Conservation (phyloP, 2,797 vertebrate genomes). For the Eurystomus glaucurus region DNA sequence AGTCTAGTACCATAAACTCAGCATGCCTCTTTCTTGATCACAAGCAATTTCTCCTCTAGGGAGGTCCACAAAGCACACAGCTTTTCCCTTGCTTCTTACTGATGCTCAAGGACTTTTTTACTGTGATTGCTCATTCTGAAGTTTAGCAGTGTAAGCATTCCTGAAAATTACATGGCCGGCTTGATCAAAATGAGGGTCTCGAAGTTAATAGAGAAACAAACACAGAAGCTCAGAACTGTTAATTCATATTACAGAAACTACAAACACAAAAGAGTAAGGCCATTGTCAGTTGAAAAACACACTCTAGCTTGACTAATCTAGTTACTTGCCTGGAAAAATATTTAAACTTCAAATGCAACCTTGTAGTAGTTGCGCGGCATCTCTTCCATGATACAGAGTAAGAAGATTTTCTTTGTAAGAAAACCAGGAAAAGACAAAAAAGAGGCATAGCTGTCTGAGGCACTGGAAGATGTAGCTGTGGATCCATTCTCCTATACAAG, state of each 20-base stretch:
- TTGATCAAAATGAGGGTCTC: not conserved
- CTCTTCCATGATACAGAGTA: not conserved
- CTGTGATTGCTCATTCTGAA: not conserved
- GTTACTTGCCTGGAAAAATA: not conserved
- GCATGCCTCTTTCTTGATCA: not conserved
- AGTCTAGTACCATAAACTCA: not conserved
- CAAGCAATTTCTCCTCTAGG: not conserved
- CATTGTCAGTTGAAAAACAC: not conserved
- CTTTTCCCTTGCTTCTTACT: not conserved
- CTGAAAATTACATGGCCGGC: not conserved
- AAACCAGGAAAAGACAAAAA: not conserved
- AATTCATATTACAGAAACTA: not conserved
- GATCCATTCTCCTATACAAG: fast-evolving
- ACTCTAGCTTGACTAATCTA: not conserved
- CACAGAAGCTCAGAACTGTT: not conserved
- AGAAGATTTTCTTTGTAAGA: not conserved
- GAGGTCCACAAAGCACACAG: not conserved
- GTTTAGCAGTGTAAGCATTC: not conserved
- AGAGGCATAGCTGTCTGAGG: not conserved
- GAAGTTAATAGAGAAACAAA: not conserved
- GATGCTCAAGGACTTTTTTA: not conserved
- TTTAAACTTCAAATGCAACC: not conserved
- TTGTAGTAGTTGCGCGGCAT: not conserved
- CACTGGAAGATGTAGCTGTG: not conserved
- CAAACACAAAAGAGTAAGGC: not conserved